Evolutionary conservation across 2,113 vertebrate species (phyloP).

Genomic region (Crotalus horridus): DNA sequence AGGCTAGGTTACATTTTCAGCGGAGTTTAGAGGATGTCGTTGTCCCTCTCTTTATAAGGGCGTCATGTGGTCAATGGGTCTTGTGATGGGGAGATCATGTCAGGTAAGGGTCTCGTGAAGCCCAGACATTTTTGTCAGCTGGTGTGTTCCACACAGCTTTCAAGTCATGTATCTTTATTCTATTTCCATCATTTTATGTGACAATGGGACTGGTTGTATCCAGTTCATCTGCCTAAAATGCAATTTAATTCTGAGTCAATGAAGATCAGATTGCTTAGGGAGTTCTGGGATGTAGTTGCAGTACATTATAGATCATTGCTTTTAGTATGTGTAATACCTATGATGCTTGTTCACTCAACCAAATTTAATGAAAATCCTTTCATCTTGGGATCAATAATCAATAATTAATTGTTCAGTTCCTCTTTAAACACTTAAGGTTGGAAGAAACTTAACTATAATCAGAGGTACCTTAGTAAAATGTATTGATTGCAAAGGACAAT

Average conservation of each 20-base stretch:
- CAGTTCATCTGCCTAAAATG: background rate
- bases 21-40: no score
- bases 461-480: background rate
- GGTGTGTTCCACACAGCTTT: background rate
- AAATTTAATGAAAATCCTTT: background rate
- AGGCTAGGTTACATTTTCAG: no score
- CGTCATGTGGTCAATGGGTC: no score
- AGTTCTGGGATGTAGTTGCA: background rate
- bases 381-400: background rate
- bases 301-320: background rate
- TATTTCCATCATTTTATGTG: background rate
- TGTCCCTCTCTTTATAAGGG: no score
- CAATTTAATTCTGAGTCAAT: background rate
- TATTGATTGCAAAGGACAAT: background rate
- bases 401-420: background rate
- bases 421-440: background rate
- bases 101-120: no score
- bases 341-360: background rate
- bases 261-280: background rate
- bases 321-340: background rate
- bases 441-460: background rate
- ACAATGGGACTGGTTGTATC: slow-evolving; percentile 4
- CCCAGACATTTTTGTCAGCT: slow-evolving; percentile 10
- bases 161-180: background rate
- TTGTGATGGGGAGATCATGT: no score